Conservation (phyloP, 2,797 vertebrate species). For the Cossypha niveicapilla region DNA sequence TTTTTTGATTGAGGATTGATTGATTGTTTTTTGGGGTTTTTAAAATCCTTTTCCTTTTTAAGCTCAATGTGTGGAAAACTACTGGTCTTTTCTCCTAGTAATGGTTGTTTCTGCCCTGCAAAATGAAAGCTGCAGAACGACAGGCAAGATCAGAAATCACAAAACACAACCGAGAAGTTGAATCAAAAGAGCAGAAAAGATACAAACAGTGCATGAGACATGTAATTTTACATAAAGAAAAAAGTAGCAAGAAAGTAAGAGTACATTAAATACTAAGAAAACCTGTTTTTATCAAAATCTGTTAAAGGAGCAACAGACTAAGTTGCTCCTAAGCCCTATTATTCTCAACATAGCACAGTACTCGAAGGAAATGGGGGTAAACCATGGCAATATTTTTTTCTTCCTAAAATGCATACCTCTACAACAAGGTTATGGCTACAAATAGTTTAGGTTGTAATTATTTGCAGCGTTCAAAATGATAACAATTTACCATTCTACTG, state of each 20-base stretch:
- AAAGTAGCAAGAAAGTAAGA: neutral
- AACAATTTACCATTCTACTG: neutral
- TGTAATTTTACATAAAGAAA: neutral
- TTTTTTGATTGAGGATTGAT: neutral
- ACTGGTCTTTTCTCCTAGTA: neutral
- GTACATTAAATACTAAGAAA: neutral
- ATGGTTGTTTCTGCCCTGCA: neutral
- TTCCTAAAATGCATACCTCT: neutral
- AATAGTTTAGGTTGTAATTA: neutral
- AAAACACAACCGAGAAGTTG: neutral
- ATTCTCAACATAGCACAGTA: neutral
- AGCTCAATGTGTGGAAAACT: neutral
- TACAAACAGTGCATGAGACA: neutral
- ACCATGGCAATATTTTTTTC: neutral
- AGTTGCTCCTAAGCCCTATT: neutral
- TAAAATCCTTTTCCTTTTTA: accelerated
- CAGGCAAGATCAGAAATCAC: neutral
- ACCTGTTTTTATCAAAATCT: neutral
- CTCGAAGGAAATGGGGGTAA: neutral
- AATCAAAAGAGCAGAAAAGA: neutral
- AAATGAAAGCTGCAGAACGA: neutral
- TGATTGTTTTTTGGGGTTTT: accelerated
- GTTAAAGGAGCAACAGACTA: neutral
- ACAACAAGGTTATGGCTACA: neutral
- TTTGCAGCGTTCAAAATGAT: neutral